These are phyloP conservation scores for Diglossa cyanea DNA, from an alignment of 2,797 vertebrate genomes.

Conservation along the genomic window DNA sequence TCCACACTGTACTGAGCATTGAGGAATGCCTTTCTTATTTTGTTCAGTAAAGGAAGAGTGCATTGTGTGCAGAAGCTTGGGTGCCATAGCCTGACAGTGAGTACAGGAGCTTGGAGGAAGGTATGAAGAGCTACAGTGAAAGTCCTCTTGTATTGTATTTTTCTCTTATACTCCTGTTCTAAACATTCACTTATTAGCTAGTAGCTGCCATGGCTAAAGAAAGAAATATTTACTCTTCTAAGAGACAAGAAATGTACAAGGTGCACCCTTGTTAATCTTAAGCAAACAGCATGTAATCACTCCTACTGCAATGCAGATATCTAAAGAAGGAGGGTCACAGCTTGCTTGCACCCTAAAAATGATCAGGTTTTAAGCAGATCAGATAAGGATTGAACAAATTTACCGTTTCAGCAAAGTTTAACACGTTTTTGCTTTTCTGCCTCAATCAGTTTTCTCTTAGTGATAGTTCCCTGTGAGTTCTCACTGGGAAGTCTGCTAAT, in stretches of 20 bases:
- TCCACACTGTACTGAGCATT: neutral
- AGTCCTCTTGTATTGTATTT: neutral
- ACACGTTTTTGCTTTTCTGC: neutral
- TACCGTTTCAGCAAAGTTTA: neutral
- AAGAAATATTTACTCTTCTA: neutral
- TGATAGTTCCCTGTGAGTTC: neutral
- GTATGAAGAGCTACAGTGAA: neutral
- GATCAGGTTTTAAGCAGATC: neutral
- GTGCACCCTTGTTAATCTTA: neutral
- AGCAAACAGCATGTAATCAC: neutral
- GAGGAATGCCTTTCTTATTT: neutral
- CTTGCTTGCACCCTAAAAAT: neutral
- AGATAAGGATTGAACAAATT: neutral
- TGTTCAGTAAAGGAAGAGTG: neutral
- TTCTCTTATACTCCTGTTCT: neutral
- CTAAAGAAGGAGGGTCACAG: neutral
- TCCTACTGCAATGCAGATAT: neutral
- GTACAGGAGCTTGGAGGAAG: neutral
- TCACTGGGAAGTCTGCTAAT: slow-evolving; percentile 17
- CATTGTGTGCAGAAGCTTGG: neutral
- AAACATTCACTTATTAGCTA: neutral
- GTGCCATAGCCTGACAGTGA: neutral
- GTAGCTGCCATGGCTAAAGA: neutral
- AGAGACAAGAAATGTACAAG: neutral
- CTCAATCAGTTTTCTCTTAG: neutral